Conservation (phyloP, 2,888 invertebrate genomes). For the Drosophila paramelanica region DNA sequence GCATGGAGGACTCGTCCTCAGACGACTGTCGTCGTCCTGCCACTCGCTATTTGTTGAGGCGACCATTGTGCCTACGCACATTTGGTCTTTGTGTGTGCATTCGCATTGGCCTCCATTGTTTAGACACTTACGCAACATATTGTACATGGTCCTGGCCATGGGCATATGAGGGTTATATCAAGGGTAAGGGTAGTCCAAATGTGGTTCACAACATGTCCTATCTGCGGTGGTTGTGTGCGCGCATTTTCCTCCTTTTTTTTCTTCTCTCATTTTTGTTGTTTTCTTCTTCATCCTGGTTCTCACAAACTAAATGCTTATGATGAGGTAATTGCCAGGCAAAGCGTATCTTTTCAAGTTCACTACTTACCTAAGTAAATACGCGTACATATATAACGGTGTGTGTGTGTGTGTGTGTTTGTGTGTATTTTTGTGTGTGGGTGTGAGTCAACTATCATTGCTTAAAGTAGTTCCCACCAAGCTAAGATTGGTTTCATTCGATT, state of each 20-base stretch:
- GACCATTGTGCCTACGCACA: slow-evolving; percentile 38
- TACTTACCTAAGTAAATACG: slow-evolving; percentile 58
- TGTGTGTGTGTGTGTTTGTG: not conserved
- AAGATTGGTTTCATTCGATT: slow-evolving; percentile 15
- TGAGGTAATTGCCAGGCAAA: slow-evolving; percentile 55
- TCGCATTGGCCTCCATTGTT: slow-evolving; percentile 66
- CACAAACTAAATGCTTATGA: slow-evolving; percentile 48
- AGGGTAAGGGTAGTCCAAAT: slow-evolving; percentile 43
- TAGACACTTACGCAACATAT: slow-evolving; percentile 75
- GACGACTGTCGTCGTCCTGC: slow-evolving; percentile 7
- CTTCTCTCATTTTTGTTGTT: not conserved
- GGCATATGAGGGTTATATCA: slow-evolving; percentile 27
- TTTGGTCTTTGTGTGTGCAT: slow-evolving; percentile 37
- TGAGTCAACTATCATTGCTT: slow-evolving; percentile 25
- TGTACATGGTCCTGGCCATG: slow-evolving; percentile 50
- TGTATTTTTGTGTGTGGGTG: slow-evolving; percentile 7
- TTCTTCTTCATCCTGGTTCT: slow-evolving; percentile 28
- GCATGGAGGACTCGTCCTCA: slow-evolving; percentile 39
- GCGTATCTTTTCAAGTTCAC: slow-evolving; percentile 60
- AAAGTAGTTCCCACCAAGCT: slow-evolving; percentile 24
- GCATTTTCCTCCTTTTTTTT: not conserved
- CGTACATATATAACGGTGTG: slow-evolving; percentile 13
- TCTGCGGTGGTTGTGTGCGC: slow-evolving; percentile 26
- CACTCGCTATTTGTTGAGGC: slow-evolving; percentile 44
- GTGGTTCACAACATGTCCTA: slow-evolving; percentile 18